phyloP scores from a whole-genome alignment of 2,888 invertebrate species.

The Galerucella nymphaeae region DNA sequence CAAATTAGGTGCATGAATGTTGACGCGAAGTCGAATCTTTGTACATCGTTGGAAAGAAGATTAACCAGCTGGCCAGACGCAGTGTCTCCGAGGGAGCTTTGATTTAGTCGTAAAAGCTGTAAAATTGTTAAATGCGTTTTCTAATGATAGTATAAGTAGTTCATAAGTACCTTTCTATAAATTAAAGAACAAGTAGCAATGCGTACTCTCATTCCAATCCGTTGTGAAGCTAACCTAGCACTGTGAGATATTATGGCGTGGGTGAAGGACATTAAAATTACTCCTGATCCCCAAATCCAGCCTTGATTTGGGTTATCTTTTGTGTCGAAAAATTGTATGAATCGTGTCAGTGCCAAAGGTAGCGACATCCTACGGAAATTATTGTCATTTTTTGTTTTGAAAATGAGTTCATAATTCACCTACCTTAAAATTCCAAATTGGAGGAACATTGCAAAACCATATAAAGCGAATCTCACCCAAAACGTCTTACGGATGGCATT shows the following conservation, averaged over 20 bases:
- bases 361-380: conserved; percentile 68
- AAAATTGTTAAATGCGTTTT: neutral
- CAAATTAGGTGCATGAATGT: conserved; percentile 81
- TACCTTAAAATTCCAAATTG: conserved; percentile 72
- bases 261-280: conserved; percentile 70
- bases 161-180: conserved; percentile 79
- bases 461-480: conserved; percentile 70
- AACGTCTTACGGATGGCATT: conserved; percentile 72
- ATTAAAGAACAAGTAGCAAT: conserved; percentile 82
- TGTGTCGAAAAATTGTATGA: conserved; percentile 70
- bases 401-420: conserved; percentile 45
- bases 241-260: conserved; percentile 76
- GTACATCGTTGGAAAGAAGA: conserved; percentile 86
- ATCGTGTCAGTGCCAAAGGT: conserved; percentile 71
- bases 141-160: too few species aligned
- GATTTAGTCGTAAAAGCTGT: conserved; percentile 72
- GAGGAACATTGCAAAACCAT: conserved; percentile 70
- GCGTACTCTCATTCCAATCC: conserved; percentile 81
- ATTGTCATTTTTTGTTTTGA: too few species aligned
- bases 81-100: conserved; percentile 80
- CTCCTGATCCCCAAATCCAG: conserved; percentile 73
- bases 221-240: conserved; percentile 67
- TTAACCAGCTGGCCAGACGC: conserved; percentile 87
- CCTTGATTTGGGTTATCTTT: conserved; percentile 70
- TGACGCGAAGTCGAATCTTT: conserved; percentile 80